phyloP scores from a whole-genome alignment of 2,797 vertebrate genomes.

The Trematomus bernacchii region DNA sequence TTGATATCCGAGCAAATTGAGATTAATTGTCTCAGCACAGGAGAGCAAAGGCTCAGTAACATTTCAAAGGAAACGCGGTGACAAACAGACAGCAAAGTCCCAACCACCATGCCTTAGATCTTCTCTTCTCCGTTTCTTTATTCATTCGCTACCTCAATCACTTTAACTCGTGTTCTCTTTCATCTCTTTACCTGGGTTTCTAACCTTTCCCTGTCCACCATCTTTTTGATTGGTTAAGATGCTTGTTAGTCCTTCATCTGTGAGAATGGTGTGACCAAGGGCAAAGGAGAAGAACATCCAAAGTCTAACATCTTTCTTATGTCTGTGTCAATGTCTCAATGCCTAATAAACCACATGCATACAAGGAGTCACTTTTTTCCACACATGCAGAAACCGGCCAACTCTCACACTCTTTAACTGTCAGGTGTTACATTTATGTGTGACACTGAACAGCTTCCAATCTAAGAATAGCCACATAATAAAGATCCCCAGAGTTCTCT shows the following conservation, averaged over 20 bases:
- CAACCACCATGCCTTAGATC: conserved; percentile 14
- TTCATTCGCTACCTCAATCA: conserved; percentile 15
- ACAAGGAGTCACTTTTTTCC: not conserved
- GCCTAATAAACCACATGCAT: not conserved
- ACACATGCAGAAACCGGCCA: not conserved
- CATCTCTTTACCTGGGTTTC: not conserved
- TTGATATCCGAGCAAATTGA: conserved; percentile 42
- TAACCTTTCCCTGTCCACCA: not conserved
- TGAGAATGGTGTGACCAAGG: conserved; percentile 15
- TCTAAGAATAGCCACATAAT: conserved; percentile 24
- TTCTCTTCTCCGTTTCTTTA: conserved; percentile 4
- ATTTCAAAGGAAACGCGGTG: conserved; percentile 36
- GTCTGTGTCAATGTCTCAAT: not conserved
- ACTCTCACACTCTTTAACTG: not conserved
- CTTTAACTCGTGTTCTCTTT: conserved; percentile 15
- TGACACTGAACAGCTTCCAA: conserved; percentile 16
- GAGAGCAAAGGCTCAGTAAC: conserved; percentile 31
- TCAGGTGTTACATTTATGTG: not conserved
- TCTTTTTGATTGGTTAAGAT: conserved; percentile 14
- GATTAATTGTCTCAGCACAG: conserved; percentile 34
- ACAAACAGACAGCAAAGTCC: conserved; percentile 10
- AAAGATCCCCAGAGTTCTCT: conserved; percentile 18
- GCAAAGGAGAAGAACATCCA: not conserved
- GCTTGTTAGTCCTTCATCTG: conserved; percentile 29
- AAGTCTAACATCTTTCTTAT: not conserved